phyloP scores from a whole-genome alignment of 1,140 invertebrate species.

The Drosophila ohnishii region DNA sequence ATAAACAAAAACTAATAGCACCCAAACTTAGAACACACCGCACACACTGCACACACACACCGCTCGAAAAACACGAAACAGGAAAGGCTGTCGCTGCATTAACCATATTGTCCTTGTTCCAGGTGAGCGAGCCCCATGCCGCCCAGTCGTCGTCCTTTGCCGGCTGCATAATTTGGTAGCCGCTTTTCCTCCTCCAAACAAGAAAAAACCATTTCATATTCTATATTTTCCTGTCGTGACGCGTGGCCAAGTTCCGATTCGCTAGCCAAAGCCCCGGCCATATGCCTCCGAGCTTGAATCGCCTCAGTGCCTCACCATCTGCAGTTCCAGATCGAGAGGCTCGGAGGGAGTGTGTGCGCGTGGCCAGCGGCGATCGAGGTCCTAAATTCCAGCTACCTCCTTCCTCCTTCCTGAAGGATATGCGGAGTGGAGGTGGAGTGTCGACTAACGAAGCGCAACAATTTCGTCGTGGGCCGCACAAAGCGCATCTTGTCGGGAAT shows the following conservation, averaged over 20 bases:
- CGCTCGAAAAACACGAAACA: slow-evolving; percentile 59
- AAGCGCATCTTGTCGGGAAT: slow-evolving; percentile 49
- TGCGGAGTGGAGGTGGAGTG: slow-evolving; percentile 17
- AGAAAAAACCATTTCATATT: slow-evolving; percentile 23
- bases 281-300: slow-evolving; percentile 56
- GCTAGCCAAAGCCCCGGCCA: slow-evolving; percentile 40
- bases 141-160: slow-evolving; percentile 24
- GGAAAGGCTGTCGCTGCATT: slow-evolving; percentile 72
- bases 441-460: slow-evolving; percentile 75
- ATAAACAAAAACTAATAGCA: slow-evolving; percentile 76
- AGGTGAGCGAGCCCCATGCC: slow-evolving; percentile 68
- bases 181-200: slow-evolving; percentile 43
- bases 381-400: not conserved
- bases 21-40: slow-evolving; percentile 38
- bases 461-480: slow-evolving; percentile 59
- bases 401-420: slow-evolving; percentile 11
- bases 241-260: slow-evolving; percentile 56
- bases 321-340: slow-evolving; percentile 38
- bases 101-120: slow-evolving; percentile 79
- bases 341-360: slow-evolving; percentile 28
- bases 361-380: slow-evolving; percentile 56
- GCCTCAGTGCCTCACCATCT: slow-evolving; percentile 69
- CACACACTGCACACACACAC: slow-evolving; percentile 11
- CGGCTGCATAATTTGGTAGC: slow-evolving; percentile 71
- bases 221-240: slow-evolving; percentile 67